Base-by-base conservation (phyloP, 2,888 invertebrate genomes). In the Drosophila anceps region DNA sequence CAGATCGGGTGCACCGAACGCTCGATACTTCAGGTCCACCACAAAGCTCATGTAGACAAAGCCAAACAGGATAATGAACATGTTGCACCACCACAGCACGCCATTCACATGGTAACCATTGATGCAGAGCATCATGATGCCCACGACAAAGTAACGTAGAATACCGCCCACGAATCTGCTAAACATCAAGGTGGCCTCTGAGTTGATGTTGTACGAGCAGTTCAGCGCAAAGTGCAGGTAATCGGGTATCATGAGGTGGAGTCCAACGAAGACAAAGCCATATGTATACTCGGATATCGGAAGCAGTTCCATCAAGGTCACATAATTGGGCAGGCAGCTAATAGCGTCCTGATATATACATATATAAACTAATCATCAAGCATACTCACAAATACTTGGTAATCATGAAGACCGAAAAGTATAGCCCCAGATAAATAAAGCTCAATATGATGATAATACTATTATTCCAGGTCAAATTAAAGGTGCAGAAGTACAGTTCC, bases 281-380 rank as follows among this genome's bases (percentile, higher is more conserved):
- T 53, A 69, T 0, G 74, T 63, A 29, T 69, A 84, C 0, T 24
- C 12, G 0, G 74, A 74, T 43, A 74, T 33, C 0, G 81, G 84
- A 10, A 76, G 1, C 18, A 63, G 1, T 1, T 76, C 48, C 73
- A 86, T 69, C 15, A 86, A 46, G n/a, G 44, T 35, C 12, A 71
- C 9, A 13, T 51, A 72, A 48, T 84, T 84, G 27, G 87, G 84
- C 41, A 81, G 15, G 8, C 72, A 69, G 27, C 86, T 86, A n/a
- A 1, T 8, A 5, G 8, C n/a, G n/a, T n/a, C n/a, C n/a, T n/a
- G n/a, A n/a, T n/a, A n/a, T n/a, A n/a, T n/a, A n/a, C n/a, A n/a
- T n/a, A n/a, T n/a, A n/a, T n/a, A n/a, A n/a, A n/a, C n/a, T n/a
- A n/a, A n/a, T n/a, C n/a, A n/a, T n/a, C 24, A 24, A 24, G 12